Base-by-base conservation (phyloP, 2,888 invertebrate genomes). In the Scaptomyza reducta region DNA sequence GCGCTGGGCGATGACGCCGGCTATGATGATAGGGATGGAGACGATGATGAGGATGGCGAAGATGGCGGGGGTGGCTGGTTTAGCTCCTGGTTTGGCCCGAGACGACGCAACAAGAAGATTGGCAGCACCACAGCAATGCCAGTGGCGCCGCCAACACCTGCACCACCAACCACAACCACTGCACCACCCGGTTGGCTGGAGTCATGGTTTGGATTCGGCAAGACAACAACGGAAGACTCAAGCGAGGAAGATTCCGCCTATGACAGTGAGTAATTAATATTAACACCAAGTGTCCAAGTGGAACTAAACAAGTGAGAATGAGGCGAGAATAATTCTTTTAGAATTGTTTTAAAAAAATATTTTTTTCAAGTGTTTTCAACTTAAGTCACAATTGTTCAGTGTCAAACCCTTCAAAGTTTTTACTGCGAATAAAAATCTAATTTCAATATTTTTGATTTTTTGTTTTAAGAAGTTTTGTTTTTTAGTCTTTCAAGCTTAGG, bases 121-220 rank as follows among this genome's bases (percentile, higher is more conserved):
- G 80, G 80, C 27, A 85, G 77, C 62, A 87, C 87, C 31, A 88
- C 88, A 13, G 79, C 79, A 5, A 63, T 72, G 35, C 69, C 83
- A 2, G 10, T 27, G 49, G 45, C 27, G 10, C 58, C 60, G 22
- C 65, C 74, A 3, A 49, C 72, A 2, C 61, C 75, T 31, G 55
- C 74, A 9, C 61, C 70, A 2, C 25, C 55, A 9, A 13, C 55
- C 3, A 70, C 81, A n/a, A 33, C 33, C 33, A n/a, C 6, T 10
- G 84, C 82, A 22, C 67, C 83, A 22, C 55, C 80, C 3, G 79
- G 90, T 31, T 91, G 91, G 91, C 76, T 91, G 50, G 89, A 89
- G n/a, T 89, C 90, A 0, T 90, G 89, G 90, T 89, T 91, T 62
- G 85, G 84, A 6, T 84, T 81, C 60, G 89, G 89, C 42, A 83